Base-by-base conservation (phyloP, 2,888 invertebrate species). In the Aspidiotus rigidus region DNA sequence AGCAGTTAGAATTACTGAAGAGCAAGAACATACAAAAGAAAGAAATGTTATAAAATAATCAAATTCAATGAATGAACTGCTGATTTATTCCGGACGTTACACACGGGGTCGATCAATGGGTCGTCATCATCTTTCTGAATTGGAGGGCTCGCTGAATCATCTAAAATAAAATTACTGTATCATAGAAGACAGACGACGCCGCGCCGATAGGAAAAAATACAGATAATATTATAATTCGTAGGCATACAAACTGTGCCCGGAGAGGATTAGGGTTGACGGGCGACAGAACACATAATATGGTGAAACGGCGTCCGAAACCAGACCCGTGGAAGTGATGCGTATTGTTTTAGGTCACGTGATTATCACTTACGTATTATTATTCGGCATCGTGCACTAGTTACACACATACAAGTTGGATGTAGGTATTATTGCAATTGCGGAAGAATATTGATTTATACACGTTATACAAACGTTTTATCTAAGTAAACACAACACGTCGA, bases 301-400 rank as follows among this genome's bases (percentile, higher is more conserved):
- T 44, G 17, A 44, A 53, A 53, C n/a, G n/a, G n/a, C n/a, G n/a
- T n/a, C n/a, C n/a, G 53, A 28, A 42, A 15, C 49, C 8, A 9
- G 15, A 63, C 28, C 44, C 17, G 53, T 28, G 42, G 17, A 63
- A 53, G 13, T 42, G 57, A 28, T 54, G 55, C 55, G n/a, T n/a
- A 66, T 57, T 66, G 57, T 66, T 66, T 66, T 66, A 57, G 57
- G 66, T 66, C 57, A 66, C 66, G 66, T 66, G 66, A 56, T 66
- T 40, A 57, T 66, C 39, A 56, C 39, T 40, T 64, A 39, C 55
- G 49, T 11, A 49, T 49, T 6, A 6, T 28, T 28, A 28, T 28
- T 28, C 28, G 28, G 28, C 28, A 28, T 28, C 28, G 28, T 28
- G 28, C 28, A 28, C 28, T 28, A 28, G 28, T 28, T 28, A 28